Evolutionary conservation across 2,797 vertebrate genomes (phyloP), one percentile per base, ranked within the genome.

Genomic region (Spinibarbus caldwelli): DNA sequence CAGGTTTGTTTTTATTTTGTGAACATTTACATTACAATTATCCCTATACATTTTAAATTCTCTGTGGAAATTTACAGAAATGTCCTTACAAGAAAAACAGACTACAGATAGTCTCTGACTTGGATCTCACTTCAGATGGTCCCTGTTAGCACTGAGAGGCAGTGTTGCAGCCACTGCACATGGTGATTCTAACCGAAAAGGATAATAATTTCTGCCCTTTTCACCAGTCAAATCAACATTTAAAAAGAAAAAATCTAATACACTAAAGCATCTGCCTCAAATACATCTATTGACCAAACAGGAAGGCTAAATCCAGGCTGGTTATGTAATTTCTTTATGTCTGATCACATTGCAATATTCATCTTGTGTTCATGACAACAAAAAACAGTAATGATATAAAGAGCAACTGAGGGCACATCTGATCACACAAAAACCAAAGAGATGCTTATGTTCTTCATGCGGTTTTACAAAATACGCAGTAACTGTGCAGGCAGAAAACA

Each of bases 401-500:
- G 29, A 59, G 38, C 67, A 49, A 47, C 29, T 3, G 41, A 80
- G 83, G 31, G 38, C 41, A 80, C 21, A 78, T 59, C 75, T 59
- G 77, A 79, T 85, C 43, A 80, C 17, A 72, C 23, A 62, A 80
- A 59, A 43, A 72, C 10, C 54, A 29, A 49, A 59, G 83, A 84
- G 38, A 62, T 78, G 73, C 66, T 84, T 78, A 84, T 68, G 47
- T 70, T 78, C 47, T 83, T 47, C 5, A n/a, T 78, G 49, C 1
- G 0, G 66, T 72, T 85, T 85, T 85, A 36, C 62, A 29, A n/a
- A 84, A 78, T 41, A 43, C 14, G 10, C 73, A 38, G 64, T 66
- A 64, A 54, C 19, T 11, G 6, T 17, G 71, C 72, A 54, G 59
- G 36, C 64, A 34, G 26, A 78, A 77, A 84, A 70, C 0, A 57